phyloP scores from a whole-genome alignment of 2,113 vertebrate species.

The Spilogale gracilis region DNA sequence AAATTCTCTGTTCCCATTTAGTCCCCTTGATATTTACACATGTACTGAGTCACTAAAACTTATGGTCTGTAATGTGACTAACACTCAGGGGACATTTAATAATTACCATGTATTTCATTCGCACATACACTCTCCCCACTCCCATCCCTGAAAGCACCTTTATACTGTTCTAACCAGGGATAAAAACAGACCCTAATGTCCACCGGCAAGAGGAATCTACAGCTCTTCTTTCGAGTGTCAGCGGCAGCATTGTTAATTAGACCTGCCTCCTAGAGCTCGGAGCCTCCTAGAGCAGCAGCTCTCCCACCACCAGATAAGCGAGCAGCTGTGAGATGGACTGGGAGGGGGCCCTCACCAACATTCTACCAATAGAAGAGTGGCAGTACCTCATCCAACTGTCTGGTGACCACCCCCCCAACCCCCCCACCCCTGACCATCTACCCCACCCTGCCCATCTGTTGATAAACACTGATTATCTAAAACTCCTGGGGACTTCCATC shows the following conservation, averaged over 20 bases:
- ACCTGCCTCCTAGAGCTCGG: accelerated
- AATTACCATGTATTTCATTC: not conserved
- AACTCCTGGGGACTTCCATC: constrained; percentile 66
- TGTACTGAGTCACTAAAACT: constrained; percentile 70
- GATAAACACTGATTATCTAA: constrained; percentile 79
- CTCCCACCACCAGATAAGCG: not conserved
- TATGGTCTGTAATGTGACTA: constrained; percentile 68
- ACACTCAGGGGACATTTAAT: constrained; percentile 56
- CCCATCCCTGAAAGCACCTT: not conserved
- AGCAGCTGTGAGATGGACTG: not conserved
- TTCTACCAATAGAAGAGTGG: constrained; percentile 26
- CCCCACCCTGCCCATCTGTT: constrained; percentile 76
- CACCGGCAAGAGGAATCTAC: not conserved
- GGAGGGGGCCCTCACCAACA: not conserved
- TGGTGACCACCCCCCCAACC: not conserved
- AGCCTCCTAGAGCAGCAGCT: accelerated
- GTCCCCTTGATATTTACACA: constrained; percentile 68
- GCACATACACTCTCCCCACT: not conserved
- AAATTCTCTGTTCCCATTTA: constrained; percentile 54
- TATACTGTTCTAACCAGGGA: not conserved
- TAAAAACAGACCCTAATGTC: not conserved
- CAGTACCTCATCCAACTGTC: not conserved
- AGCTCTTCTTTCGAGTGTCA: not conserved
- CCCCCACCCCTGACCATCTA: constrained; percentile 43
- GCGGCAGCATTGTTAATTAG: not conserved